These are phyloP conservation scores for Drosophila sechellia DNA, from an alignment of 1,140 invertebrate genomes.

Conservation along the genomic window DNA sequence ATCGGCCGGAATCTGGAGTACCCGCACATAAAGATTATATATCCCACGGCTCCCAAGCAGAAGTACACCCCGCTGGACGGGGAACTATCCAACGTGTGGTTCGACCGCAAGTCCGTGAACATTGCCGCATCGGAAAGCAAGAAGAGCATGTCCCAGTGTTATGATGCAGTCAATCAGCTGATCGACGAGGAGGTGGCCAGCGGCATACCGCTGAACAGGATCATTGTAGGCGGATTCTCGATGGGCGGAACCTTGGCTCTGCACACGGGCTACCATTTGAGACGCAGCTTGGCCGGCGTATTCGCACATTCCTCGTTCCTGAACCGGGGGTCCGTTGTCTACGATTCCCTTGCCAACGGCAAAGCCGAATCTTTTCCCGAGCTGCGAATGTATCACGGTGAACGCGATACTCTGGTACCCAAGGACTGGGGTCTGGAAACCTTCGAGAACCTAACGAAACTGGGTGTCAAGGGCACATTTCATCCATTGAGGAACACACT, in stretches of 20 bases:
- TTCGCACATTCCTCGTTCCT: slow-evolving; percentile 90
- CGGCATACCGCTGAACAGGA: slow-evolving; percentile 88
- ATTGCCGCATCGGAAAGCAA: slow-evolving; percentile 87
- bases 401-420: slow-evolving; percentile 86
- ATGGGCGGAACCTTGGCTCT: slow-evolving; percentile 90
- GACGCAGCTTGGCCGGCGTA: slow-evolving; percentile 87
- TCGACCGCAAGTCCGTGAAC: slow-evolving; percentile 87
- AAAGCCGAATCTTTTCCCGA: slow-evolving; percentile 59
- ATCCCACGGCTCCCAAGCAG: slow-evolving; percentile 89
- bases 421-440: slow-evolving; percentile 86
- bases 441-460: slow-evolving; percentile 84
- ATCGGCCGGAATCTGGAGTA: slow-evolving; percentile 87
- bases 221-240: slow-evolving; percentile 90
- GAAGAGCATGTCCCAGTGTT: slow-evolving; percentile 87
- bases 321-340: slow-evolving; percentile 88
- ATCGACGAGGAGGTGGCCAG: slow-evolving; percentile 87
- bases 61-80: slow-evolving; percentile 88
- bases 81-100: slow-evolving; percentile 89
- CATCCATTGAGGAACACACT: slow-evolving; percentile 84
- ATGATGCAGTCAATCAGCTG: slow-evolving; percentile 86
- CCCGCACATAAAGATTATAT: slow-evolving; percentile 89
- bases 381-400: slow-evolving; percentile 85
- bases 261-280: slow-evolving; percentile 88
- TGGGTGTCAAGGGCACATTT: slow-evolving; percentile 86
- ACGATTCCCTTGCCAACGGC: slow-evolving; percentile 84